Conservation (phyloP, 2,113 vertebrate species). For the Hoplias malabaricus region DNA sequence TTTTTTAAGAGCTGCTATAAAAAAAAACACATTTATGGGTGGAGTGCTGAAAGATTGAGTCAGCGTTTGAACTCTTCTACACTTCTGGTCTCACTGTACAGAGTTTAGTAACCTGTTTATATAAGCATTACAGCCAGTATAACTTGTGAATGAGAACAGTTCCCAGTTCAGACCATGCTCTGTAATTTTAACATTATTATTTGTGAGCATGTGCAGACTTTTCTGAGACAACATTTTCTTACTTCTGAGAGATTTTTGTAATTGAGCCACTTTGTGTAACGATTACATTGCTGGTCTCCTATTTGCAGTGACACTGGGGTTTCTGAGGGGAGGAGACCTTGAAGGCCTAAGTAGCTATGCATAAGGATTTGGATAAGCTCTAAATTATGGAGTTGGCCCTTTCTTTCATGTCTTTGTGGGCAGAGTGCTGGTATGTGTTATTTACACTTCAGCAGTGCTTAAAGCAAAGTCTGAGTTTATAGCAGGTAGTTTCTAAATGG, state of each 20-base stretch:
- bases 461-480: constrained; percentile 14
- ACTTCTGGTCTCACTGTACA: background rate
- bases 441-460: constrained; percentile 34
- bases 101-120: background rate
- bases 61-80: background rate
- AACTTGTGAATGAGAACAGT: background rate
- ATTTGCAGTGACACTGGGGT: background rate
- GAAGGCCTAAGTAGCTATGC: constrained; percentile 12
- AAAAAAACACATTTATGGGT: no score
- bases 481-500: constrained; percentile 1
- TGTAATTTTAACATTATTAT: background rate
- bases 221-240: background rate
- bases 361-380: constrained; percentile 29
- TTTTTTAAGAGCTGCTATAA: no score
- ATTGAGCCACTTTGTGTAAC: background rate
- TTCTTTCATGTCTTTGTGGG: constrained; percentile 1
- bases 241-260: background rate
- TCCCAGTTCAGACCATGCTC: background rate
- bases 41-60: background rate
- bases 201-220: background rate
- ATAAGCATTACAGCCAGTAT: background rate
- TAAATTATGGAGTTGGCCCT: constrained; percentile 15
- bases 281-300: background rate
- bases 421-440: background rate
- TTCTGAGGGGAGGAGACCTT: background rate